phyloP scores from a whole-genome alignment of 2,113 vertebrate genomes.

The Dicentrarchus labrax region DNA sequence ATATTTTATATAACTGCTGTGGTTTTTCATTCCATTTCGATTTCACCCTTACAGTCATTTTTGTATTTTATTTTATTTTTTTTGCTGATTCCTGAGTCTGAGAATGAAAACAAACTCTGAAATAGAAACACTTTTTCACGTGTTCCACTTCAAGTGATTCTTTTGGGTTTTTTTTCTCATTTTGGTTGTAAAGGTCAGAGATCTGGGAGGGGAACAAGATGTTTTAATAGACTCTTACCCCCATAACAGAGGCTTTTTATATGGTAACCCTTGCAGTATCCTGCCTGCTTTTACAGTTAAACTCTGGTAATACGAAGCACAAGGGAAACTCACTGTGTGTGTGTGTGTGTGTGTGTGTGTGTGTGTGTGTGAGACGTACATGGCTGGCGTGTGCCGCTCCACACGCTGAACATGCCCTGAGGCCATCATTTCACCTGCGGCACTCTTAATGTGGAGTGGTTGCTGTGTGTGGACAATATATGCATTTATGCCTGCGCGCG shows the following conservation, averaged over 20 bases:
- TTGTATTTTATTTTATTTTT: background rate
- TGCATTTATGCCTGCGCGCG: conserved; percentile 60
- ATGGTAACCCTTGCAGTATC: conserved; percentile 9
- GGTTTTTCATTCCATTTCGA: background rate
- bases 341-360: conserved; percentile 17
- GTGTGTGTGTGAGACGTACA: conserved; percentile 18
- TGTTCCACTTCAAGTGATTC: background rate
- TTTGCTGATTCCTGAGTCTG: background rate
- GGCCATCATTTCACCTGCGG: conserved; percentile 68
- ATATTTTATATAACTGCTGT: background rate
- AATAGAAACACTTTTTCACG: background rate
- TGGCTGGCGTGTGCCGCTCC: conserved; percentile 50
- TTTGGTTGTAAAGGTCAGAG: conserved; percentile 36
- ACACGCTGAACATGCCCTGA: conserved; percentile 67
- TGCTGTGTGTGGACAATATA: conserved; percentile 58
- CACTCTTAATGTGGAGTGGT: conserved; percentile 37
- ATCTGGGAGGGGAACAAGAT: conserved; percentile 16
- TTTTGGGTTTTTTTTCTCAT: background rate
- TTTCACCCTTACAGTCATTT: background rate
- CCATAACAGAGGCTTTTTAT: conserved; percentile 38
- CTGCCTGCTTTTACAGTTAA: conserved; percentile 10
- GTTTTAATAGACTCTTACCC: conserved; percentile 46
- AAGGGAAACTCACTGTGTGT: background rate
- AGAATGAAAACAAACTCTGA: background rate
- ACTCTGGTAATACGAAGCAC: background rate